Evolutionary conservation across 2,113 vertebrate genomes (phyloP), one percentile per base, ranked within the genome.

Genomic region (Henicopernis longicauda): DNA sequence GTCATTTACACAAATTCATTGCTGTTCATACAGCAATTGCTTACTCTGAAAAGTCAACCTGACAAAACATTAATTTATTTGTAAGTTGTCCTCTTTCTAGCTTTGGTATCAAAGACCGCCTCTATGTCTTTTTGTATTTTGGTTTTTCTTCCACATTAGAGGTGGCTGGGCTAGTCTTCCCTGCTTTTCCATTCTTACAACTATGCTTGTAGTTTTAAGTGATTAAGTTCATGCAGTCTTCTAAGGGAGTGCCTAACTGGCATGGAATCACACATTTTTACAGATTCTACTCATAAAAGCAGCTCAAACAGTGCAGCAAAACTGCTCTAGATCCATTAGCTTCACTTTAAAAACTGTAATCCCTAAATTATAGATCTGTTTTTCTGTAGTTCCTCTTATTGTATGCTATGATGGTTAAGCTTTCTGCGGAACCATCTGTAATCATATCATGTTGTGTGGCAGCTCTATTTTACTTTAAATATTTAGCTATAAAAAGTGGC

Each of bases 271-370:
- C 66, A 32, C 36, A 70, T 57, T 92, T 95, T 82, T 83, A 77
- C 86, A 90, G 76, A 78, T 95, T 77, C 63, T 16, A 3, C 72
- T 54, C 82, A 81, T 95, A 89, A 93, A 95, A 95, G 89, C 86
- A 70, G 62, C 89, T 93, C 91, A 86, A 86, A 92, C 34, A 58
- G 89, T 25, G 72, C 95, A 86, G 86, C 89, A 81, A 86, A 96
- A 93, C 71, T 62, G 86, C 59, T 91, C 71, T 29, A 86, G 80
- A 95, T 89, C 89, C 95, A 95, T 95, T 90, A 92, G 67, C 76
- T 89, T 85, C 59, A 66, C 82, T 86, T 92, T 73, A 78, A 81
- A 82, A 95, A 45, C 49, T 72, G 65, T 50, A 86, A 94, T 91
- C 86, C 52, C 69, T 97, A 71, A 94, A 91, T 94, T 87, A 93